These are phyloP conservation scores for Subacronicta megacephala DNA, from an alignment of 2,888 invertebrate species.

Conservation along the genomic window DNA sequence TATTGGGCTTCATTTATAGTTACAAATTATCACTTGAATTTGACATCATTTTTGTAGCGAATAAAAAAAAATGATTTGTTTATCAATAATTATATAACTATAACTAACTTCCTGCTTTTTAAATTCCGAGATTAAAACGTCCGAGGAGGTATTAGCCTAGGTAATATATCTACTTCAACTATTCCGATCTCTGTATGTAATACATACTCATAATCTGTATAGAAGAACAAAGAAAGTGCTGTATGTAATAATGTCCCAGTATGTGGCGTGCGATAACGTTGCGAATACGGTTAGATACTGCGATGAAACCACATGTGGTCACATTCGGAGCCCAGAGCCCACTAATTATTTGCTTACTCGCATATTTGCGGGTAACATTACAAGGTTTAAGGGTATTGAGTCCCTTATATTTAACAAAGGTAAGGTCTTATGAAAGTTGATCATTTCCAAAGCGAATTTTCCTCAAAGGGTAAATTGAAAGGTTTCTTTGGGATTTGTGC, in stretches of 20 bases:
- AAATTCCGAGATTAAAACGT: too few species aligned
- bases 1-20: too few species aligned
- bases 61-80: too few species aligned
- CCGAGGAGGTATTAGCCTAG: too few species aligned
- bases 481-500: slow-evolving; percentile 41
- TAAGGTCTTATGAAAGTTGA: slow-evolving; percentile 49
- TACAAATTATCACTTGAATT: too few species aligned
- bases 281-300: slow-evolving; percentile 24
- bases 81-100: too few species aligned
- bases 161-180: too few species aligned
- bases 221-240: slow-evolving; percentile 19
- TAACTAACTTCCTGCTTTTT: too few species aligned
- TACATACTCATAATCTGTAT: too few species aligned
- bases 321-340: slow-evolving; percentile 27
- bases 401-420: slow-evolving; percentile 53
- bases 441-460: slow-evolving; percentile 52
- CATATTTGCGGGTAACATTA: slow-evolving; percentile 45
- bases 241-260: slow-evolving; percentile 5
- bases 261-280: slow-evolving; percentile 27
- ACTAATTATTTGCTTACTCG: slow-evolving; percentile 49
- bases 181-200: too few species aligned
- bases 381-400: slow-evolving; percentile 36
- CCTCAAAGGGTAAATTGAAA: slow-evolving; percentile 53
- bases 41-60: too few species aligned
- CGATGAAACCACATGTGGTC: slow-evolving; percentile 42